phyloP scores from a whole-genome alignment of 2,888 invertebrate genomes.

The Microplitis deprimator region DNA sequence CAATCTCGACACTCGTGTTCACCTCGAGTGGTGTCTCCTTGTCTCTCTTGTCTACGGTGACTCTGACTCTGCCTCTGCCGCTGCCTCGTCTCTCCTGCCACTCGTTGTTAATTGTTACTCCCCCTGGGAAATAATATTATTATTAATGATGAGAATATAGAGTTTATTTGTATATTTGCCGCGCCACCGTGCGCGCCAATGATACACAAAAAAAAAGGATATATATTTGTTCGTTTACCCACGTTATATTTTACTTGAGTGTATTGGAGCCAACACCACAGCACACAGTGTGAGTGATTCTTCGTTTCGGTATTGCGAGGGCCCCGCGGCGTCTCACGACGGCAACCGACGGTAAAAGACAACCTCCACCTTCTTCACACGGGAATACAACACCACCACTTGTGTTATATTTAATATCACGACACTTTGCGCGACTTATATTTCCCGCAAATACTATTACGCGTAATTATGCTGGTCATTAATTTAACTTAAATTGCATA shows the following conservation, averaged over 20 bases:
- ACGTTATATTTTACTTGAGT: constrained; percentile 46
- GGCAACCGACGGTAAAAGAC: constrained; percentile 52
- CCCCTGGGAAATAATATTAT: constrained; percentile 19
- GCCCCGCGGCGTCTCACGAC: constrained; percentile 49
- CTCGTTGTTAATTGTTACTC: constrained; percentile 8
- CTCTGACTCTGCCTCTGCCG: not conserved
- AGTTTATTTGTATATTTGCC: constrained; percentile 55
- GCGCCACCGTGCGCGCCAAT: constrained; percentile 57
- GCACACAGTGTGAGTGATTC: constrained; percentile 55
- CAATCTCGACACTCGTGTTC: constrained; percentile 33
- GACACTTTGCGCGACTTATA: constrained; percentile 30
- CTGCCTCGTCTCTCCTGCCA: constrained; percentile 5
- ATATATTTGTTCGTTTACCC: constrained; percentile 47
- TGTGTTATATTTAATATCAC: constrained; percentile 22
- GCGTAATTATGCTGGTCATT: constrained; percentile 42
- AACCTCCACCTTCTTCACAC: constrained; percentile 61
- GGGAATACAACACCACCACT: constrained; percentile 56
- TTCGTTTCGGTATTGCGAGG: constrained; percentile 54
- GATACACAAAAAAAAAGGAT: constrained; percentile 50
- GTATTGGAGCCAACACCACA: constrained; percentile 54
- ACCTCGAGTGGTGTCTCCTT: constrained; percentile 30
- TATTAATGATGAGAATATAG: constrained; percentile 31
- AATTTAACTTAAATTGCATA: constrained; percentile 63
- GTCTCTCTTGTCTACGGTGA: not conserved
- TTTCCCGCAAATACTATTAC: constrained; percentile 13